Percentiles rank a stretch among this genome's conserved stretches.
phyloP scores from a whole-genome alignment of 2,888 invertebrate species.

The Steinernema scapterisci region DNA sequence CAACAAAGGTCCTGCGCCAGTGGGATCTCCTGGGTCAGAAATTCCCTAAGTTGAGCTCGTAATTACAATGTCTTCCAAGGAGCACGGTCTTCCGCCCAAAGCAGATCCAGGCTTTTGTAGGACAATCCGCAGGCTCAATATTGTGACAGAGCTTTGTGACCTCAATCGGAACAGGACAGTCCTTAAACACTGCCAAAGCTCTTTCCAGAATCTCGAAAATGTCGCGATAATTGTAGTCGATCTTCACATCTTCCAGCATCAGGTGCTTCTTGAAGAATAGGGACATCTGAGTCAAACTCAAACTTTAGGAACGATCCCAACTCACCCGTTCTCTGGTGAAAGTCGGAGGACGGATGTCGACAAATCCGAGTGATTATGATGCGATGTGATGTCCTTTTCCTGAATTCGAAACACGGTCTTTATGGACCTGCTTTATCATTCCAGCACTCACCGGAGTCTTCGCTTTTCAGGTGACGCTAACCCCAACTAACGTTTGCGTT shows the following conservation, averaged over 20 bases:
- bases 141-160: not conserved
- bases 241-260: constrained; percentile 33
- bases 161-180: not conserved
- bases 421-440: no score
- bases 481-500: no score
- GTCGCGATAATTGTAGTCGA: constrained; percentile 28
- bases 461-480: no score
- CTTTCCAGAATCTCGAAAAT: constrained; percentile 31
- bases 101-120: constrained; percentile 46
- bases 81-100: constrained; percentile 57
- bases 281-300: not conserved
- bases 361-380: not conserved
- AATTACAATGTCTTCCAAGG: constrained; percentile 54
- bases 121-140: constrained; percentile 48
- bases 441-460: no score
- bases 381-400: not conserved
- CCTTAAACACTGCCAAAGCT: not conserved
- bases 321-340: not conserved
- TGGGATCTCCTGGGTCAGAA: constrained; percentile 42
- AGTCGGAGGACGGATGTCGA: not conserved
- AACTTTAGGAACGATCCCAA: no score
- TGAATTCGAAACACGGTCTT: no score
- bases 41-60: no score
- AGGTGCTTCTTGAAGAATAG: constrained; percentile 37
- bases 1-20: constrained; percentile 51